phyloP scores from a whole-genome alignment of 2,113 vertebrate genomes.

The Tringa solitaria region DNA sequence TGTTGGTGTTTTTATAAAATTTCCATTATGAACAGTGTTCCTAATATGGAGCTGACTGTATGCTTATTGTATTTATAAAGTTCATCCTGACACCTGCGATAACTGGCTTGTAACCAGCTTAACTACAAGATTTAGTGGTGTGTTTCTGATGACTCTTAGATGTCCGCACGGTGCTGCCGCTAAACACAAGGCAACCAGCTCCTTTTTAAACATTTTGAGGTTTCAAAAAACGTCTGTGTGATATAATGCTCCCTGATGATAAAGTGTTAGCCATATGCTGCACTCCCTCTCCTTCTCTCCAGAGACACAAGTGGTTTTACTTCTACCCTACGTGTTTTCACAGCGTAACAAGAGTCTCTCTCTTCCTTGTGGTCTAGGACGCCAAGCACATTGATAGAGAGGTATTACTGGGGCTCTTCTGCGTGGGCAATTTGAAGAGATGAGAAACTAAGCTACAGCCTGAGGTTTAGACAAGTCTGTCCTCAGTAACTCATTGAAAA shows the following conservation, averaged over 20 bases:
- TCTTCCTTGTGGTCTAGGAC: neutral
- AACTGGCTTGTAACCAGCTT: neutral
- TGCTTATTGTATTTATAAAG: neutral
- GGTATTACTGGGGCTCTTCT: neutral
- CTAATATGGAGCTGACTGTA: neutral
- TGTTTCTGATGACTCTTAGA: neutral
- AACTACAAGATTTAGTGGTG: neutral
- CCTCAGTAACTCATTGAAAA: neutral
- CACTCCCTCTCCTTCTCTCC: neutral
- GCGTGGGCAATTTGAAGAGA: neutral
- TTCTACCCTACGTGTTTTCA: neutral
- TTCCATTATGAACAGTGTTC: neutral
- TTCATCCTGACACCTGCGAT: neutral
- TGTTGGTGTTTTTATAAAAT: neutral
- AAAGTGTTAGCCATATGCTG: neutral
- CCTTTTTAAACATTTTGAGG: neutral
- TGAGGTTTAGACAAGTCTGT: neutral
- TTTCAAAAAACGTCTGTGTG: neutral
- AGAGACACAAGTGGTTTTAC: neutral
- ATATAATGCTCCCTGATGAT: neutral
- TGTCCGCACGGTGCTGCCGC: rapidly evolving
- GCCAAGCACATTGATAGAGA: rapidly evolving
- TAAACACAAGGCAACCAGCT: neutral
- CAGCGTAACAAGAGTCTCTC: neutral
- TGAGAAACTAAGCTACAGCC: neutral